These are phyloP conservation scores for Rhinogobio ventralis DNA, from an alignment of 2,797 vertebrate species.

Conservation along the genomic window DNA sequence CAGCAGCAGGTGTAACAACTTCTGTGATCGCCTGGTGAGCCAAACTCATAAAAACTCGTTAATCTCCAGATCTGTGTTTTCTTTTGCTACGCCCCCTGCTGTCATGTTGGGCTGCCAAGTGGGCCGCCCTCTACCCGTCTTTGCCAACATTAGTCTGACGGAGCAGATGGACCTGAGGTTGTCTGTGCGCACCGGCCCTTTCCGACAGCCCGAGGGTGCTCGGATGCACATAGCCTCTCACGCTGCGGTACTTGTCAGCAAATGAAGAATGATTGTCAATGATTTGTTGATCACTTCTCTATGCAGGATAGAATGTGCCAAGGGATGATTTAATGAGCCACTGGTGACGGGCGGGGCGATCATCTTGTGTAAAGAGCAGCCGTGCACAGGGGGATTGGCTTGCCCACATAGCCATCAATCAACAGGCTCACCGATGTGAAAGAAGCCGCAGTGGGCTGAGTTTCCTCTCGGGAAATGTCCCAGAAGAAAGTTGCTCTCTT, in stretches of 20 bases:
- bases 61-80: slow-evolving; percentile 42
- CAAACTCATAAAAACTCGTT: slow-evolving; percentile 56
- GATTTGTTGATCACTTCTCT: slow-evolving; percentile 65
- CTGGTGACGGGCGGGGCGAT: slow-evolving; percentile 64
- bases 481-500: slow-evolving; percentile 17
- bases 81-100: slow-evolving; percentile 28
- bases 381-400: slow-evolving; percentile 65
- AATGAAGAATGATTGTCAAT: slow-evolving; percentile 50
- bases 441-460: slow-evolving; percentile 31
- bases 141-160: slow-evolving; percentile 40
- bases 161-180: slow-evolving; percentile 37
- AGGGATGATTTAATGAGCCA: slow-evolving; percentile 74
- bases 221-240: neutral
- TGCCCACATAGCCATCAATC: slow-evolving; percentile 70
- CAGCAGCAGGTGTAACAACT: slow-evolving; percentile 39
- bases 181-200: neutral
- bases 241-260: neutral
- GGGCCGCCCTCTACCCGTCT: slow-evolving; percentile 39
- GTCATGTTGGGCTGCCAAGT: slow-evolving; percentile 17
- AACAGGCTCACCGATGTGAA: slow-evolving; percentile 50
- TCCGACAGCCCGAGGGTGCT: slow-evolving; percentile 5
- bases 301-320: slow-evolving; percentile 63
- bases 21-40: slow-evolving; percentile 32
- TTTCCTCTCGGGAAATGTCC: neutral
- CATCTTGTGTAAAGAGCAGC: slow-evolving; percentile 64